Evolutionary conservation across 2,797 vertebrate genomes (phyloP).

Genomic region (Fratercula arctica): DNA sequence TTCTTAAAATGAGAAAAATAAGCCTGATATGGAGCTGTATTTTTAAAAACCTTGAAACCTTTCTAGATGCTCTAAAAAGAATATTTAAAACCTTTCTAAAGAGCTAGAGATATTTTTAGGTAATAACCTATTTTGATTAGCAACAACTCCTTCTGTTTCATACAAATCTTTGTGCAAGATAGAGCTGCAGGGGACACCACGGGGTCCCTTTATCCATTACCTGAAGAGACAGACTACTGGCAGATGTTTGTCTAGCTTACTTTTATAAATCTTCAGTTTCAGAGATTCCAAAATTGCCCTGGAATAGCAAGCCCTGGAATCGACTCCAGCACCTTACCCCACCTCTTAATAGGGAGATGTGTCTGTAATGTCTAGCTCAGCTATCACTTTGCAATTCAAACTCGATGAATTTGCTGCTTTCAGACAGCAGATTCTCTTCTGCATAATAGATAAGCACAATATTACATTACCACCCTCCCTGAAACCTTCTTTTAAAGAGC

Average conservation of each 20-base stretch:
- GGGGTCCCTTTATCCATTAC: neutral
- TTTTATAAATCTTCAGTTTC: neutral
- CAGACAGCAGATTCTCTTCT: neutral
- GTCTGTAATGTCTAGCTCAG: neutral
- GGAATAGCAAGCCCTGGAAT: neutral
- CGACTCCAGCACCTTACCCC: neutral
- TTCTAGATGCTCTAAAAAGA: neutral
- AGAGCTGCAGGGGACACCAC: neutral
- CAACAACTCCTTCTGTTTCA: fast-evolving
- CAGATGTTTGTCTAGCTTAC: neutral
- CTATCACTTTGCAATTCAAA: neutral
- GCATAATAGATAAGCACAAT: neutral
- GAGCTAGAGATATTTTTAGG: neutral
- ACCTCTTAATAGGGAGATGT: neutral
- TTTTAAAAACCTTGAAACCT: neutral
- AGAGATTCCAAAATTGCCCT: neutral
- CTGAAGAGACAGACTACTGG: neutral
- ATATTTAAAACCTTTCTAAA: neutral
- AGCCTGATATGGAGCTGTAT: neutral
- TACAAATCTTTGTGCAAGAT: neutral
- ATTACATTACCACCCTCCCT: neutral
- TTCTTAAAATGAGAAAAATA: neutral
- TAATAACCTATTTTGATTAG: neutral
- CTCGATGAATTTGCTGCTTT: neutral
- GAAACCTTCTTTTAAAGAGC: neutral